Percentiles rank a stretch among this genome's conserved stretches.
Evolutionary conservation across 2,113 vertebrate genomes (phyloP).

Genomic region (Sus scrofa): T2T-Sscrofa CM000822.6:35532001-35532500

Average conservation of each 20-base stretch:
- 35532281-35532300: neutral
- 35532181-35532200: too few relatives aligned
- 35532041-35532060: neutral
- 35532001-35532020: neutral
- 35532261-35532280: neutral
- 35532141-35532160: too few relatives aligned
- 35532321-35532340: neutral
- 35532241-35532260: neutral
- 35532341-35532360: neutral
- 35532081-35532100: too few relatives aligned
- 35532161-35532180: too few relatives aligned
- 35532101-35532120: too few relatives aligned
- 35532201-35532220: neutral
- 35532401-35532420: neutral
- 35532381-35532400: neutral
- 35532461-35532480: neutral
- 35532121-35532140: too few relatives aligned
- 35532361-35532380: neutral
- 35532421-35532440: neutral
- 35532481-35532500: neutral
- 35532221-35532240: neutral
- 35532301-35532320: neutral
- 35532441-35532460: neutral
- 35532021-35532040: neutral
- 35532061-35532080: too few relatives aligned